These are phyloP conservation scores for Eudasyphora cyanicolor DNA, from an alignment of 2,888 invertebrate genomes.

Conservation along the genomic window DNA sequence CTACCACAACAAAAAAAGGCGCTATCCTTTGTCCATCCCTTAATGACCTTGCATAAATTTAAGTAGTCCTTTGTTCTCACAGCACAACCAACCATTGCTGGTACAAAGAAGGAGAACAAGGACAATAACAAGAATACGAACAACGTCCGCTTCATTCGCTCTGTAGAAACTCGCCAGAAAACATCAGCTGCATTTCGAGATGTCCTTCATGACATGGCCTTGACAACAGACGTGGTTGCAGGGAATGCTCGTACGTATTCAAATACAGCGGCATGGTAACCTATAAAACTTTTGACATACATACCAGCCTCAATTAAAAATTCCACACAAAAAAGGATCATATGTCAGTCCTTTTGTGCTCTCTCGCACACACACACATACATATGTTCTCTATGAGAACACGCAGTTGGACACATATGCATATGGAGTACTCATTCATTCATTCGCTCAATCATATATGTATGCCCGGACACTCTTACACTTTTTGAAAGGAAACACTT, in stretches of 20 bases:
- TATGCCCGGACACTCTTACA: neutral
- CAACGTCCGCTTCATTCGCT: neutral
- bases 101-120: neutral
- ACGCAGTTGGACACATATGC: too few species aligned
- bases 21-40: constrained; percentile 59
- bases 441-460: too few species aligned
- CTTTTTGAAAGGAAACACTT: constrained; percentile 34
- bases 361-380: constrained; percentile 37
- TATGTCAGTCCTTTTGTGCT: constrained; percentile 11
- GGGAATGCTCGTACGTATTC: constrained; percentile 18
- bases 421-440: too few species aligned
- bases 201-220: constrained; percentile 56
- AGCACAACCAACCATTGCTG: neutral
- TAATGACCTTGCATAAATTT: constrained; percentile 56
- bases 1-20: constrained; percentile 43
- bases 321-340: constrained; percentile 49
- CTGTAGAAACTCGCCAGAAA: constrained; percentile 10
- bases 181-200: constrained; percentile 57
- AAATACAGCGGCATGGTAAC: constrained; percentile 58
- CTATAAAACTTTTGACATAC: constrained; percentile 59
- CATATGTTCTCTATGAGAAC: too few species aligned
- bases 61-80: constrained; percentile 44
- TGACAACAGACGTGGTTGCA: constrained; percentile 55
- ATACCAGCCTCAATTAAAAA: constrained; percentile 44
- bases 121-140: neutral